These are phyloP conservation scores for Semibalanus balanoides DNA, from an alignment of 1,140 invertebrate species.

Conservation along the genomic window DNA sequence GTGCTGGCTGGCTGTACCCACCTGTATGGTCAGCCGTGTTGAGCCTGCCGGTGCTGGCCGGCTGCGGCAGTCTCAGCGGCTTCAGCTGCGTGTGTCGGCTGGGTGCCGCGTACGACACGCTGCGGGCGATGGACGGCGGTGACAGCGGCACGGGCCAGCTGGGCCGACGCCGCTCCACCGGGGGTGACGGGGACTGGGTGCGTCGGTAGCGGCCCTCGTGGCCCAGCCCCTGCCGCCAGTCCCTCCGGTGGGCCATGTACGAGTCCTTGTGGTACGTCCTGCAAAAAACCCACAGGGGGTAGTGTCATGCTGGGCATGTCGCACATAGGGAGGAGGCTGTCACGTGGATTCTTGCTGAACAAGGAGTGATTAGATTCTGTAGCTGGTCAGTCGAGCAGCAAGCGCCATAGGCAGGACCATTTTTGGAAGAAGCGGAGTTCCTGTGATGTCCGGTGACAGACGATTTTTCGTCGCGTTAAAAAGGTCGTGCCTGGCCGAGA, in stretches of 20 bases:
- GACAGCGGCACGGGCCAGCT: too few relatives aligned
- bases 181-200: conserved; percentile 49
- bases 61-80: neutral
- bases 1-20: neutral
- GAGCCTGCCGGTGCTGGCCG: neutral
- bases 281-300: conserved; percentile 27
- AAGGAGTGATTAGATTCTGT: too few relatives aligned
- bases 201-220: conserved; percentile 58
- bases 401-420: too few relatives aligned
- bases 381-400: too few relatives aligned
- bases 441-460: too few relatives aligned
- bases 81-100: neutral
- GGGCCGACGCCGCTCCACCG: neutral
- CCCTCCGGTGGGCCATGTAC: conserved; percentile 50
- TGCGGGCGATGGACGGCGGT: neutral
- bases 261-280: conserved; percentile 66
- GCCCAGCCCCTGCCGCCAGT: conserved; percentile 38
- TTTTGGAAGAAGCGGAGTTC: too few relatives aligned
- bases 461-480: too few relatives aligned
- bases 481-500: too few relatives aligned
- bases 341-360: too few relatives aligned
- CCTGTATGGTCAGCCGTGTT: neutral
- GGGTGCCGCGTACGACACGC: neutral
- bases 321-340: too few relatives aligned
- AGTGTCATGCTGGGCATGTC: too few relatives aligned